Evolutionary conservation across 2,888 invertebrate species (phyloP), one percentile per base, ranked within the genome.

Genomic region (Apoda limacodes): DNA sequence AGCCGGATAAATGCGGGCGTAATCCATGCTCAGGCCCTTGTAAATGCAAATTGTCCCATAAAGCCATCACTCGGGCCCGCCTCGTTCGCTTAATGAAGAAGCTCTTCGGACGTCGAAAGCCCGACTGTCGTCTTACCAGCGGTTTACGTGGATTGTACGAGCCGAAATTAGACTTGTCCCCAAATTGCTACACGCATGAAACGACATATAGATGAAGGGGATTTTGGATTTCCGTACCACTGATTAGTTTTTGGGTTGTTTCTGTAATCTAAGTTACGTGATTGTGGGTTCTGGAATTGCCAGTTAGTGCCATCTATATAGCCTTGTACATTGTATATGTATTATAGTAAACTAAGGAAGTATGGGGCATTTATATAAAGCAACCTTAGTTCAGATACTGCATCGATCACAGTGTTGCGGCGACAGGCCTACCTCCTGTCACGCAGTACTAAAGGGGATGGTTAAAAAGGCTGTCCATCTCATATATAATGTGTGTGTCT

Each of bases 21-120:
- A 78, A 78, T 78, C 76, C 74, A 68, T 68, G 70, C 71, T 61
- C 55, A 61, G 64, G 71, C 70, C 72, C 76, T 76, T 78, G 80
- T 78, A 78, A 80, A 80, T 80, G 80, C 76, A 80, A 80, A 80
- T 80, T 65, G 75, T 74, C 66, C 72, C 65, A 76, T 78, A 78
- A 80, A 74, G 74, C 74, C 68, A 68, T 70, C 59, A 59, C 50
- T 51, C 52, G 48, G 44, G 45, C 48, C 50, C 48, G 50, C 48
- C 51, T 39, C 42, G 43, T 50, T 40, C 57, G 53, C 66, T 64
- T 78, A 75, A 78, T 78, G 76, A 78, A 78, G 71, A 72, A 70
- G 60, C 64, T 64, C 64, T 66, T 68, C 64, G 66, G 67, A 66
- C 66, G 52, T 45, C 46, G 56, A 44, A 52, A 53, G 59, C 58